phyloP scores from a whole-genome alignment of 2,797 vertebrate species.

The Takifugu ocellatus region DNA sequence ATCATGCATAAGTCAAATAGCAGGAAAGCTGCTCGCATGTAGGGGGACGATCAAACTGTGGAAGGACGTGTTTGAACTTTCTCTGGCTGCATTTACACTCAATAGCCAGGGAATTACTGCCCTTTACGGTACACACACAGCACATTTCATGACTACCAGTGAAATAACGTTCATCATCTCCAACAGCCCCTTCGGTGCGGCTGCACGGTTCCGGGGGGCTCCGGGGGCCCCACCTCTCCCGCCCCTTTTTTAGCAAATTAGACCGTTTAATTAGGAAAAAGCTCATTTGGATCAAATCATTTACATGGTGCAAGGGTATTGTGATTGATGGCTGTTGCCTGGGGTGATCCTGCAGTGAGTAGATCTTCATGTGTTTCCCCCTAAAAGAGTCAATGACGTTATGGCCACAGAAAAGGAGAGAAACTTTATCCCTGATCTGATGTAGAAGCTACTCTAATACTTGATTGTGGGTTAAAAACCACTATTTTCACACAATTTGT shows the following conservation, averaged over 20 bases:
- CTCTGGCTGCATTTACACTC: too few relatives aligned
- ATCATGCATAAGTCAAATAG: too few relatives aligned
- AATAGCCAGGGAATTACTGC: too few relatives aligned
- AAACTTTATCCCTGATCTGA: slow-evolving; percentile 31
- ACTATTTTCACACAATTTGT: slow-evolving; percentile 15
- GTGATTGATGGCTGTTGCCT: slow-evolving; percentile 78
- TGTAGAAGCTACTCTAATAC: background rate
- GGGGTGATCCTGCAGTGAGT: slow-evolving; percentile 50
- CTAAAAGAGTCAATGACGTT: slow-evolving; percentile 50
- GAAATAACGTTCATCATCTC: slow-evolving; percentile 61
- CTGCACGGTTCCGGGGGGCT: slow-evolving; percentile 49
- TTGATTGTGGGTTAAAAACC: slow-evolving; percentile 8
- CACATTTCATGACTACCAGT: slow-evolving; percentile 41
- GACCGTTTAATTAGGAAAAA: slow-evolving; percentile 77
- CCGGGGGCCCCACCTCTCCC: slow-evolving; percentile 49
- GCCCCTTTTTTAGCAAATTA: slow-evolving; percentile 74
- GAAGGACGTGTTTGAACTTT: too few relatives aligned
- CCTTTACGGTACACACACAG: slow-evolving; percentile 35
- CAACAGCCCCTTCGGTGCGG: slow-evolving; percentile 53
- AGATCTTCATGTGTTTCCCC: slow-evolving; percentile 36
- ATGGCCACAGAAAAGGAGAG: slow-evolving; percentile 38
- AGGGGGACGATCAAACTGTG: too few relatives aligned
- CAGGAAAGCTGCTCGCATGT: too few relatives aligned
- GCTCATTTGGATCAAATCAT: slow-evolving; percentile 79
- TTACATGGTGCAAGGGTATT: slow-evolving; percentile 75